These are phyloP conservation scores for Microctenopoma stevenorrisi DNA, from an alignment of 2,797 vertebrate genomes.

Conservation along the genomic window DNA sequence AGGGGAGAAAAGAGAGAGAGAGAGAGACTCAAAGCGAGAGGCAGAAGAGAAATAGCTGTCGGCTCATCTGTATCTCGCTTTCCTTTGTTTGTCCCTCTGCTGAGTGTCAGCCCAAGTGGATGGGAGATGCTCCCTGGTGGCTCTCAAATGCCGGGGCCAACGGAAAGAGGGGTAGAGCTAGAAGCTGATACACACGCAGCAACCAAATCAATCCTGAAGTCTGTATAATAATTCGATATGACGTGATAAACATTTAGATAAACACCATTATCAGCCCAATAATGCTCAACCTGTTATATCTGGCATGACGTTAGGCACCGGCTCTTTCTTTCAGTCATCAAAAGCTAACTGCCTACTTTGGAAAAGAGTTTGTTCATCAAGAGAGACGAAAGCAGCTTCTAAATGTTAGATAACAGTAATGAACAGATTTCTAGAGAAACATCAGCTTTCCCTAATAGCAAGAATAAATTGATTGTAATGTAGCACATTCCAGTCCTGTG, in stretches of 20 bases:
- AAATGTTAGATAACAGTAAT: conserved; percentile 34
- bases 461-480: no score
- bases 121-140: conserved; percentile 33
- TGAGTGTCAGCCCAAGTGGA: conserved; percentile 20
- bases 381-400: conserved; percentile 4
- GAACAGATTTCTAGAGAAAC: not conserved
- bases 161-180: not conserved
- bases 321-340: not conserved
- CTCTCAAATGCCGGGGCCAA: conserved; percentile 7
- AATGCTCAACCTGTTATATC: no score
- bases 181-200: not conserved
- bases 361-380: not conserved
- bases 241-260: not conserved
- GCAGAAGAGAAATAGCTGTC: conserved; percentile 53
- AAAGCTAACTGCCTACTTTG: not conserved
- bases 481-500: no score
- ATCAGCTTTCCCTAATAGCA: no score
- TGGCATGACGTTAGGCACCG: no score
- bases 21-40: conserved; percentile 40
- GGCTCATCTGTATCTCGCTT: conserved; percentile 48
- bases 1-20: no score
- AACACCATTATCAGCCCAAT: not conserved
- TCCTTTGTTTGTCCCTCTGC: conserved; percentile 43
- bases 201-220: conserved; percentile 7
- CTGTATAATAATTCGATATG: no score